Base-by-base conservation (phyloP, 2,888 invertebrate genomes). In the Eugnorisma glareosa region DNA sequence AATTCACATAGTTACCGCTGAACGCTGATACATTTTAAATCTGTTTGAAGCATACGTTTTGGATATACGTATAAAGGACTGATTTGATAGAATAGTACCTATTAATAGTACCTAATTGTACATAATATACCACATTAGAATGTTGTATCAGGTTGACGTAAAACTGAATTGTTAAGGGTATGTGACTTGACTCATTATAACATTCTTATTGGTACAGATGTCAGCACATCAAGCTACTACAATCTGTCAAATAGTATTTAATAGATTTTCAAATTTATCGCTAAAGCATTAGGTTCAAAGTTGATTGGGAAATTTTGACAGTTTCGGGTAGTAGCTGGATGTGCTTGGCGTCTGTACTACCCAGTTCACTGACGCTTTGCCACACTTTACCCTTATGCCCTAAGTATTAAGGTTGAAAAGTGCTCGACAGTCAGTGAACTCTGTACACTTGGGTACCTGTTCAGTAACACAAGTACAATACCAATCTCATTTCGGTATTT, bases 401-500 rank as follows among this genome's bases (percentile, higher is more conserved):
- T 48, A 48, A 8, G 48, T 24, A 24, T 24, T 48, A 48, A 48
- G 2, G 24, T 48, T 24, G 24, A 48, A 48, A 48, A 48, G 8
- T 24, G 24, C 0, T 48, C 48, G 21, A 48, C 48, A 2, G 48
- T 48, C 21, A 2, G 10, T 48, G 24, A 21, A 21, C 21, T 48
- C 10, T 0, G 21, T 48, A 48, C 45, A 45, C 45, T 45, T 6
- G 6, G 15, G 45, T 18, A 45, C 21, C 5, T 31, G 11, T 69
- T 63, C 18, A 15, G 24, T 51, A 73, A 35, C 13, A 28, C 2
- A 21, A 11, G 8, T 48, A 45, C 31, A 35, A 24, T 18, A 3
- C 18, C 40, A 31, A 57, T 51, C 43, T 45, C 37, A 51, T 40
- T 51, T 67, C 54, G 48, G n/a, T 67, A 35, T 51, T 74, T 63